phyloP scores from a whole-genome alignment of 2,888 invertebrate species.

The Oasisia sp. region DNA sequence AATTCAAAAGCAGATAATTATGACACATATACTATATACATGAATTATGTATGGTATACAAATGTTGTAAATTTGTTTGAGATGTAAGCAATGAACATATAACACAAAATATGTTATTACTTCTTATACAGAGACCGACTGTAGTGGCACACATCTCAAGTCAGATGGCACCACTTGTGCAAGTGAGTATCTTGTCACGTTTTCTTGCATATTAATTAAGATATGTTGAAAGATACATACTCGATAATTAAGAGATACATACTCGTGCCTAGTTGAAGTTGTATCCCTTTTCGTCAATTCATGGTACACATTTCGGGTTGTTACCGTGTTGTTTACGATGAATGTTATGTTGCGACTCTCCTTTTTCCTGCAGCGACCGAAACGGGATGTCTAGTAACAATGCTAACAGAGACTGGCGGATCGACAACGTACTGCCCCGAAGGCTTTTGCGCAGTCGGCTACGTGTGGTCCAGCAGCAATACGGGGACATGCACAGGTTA shows the following conservation, averaged over 20 bases:
- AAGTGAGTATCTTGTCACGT: not conserved
- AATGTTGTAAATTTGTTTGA: too few relatives aligned
- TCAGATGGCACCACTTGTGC: conserved; percentile 1
- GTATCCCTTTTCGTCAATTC: too few relatives aligned
- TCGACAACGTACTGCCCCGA: conserved; percentile 18
- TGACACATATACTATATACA: too few relatives aligned
- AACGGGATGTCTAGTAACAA: conserved; percentile 22
- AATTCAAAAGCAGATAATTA: too few relatives aligned
- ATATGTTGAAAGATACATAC: not conserved
- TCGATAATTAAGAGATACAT: not conserved
- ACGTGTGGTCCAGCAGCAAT: conserved; percentile 4
- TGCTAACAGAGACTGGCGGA: not conserved
- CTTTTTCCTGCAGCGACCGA: not conserved
- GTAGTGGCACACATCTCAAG: not conserved
- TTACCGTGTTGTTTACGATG: not conserved
- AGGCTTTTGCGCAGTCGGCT: not conserved
- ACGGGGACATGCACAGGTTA: conserved; percentile 14
- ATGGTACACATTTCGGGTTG: not conserved
- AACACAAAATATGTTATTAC: not conserved
- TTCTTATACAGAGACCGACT: not conserved
- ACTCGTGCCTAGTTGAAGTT: too few relatives aligned
- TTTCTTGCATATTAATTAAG: not conserved
- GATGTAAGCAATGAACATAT: not conserved
- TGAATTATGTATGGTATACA: too few relatives aligned
- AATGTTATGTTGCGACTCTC: not conserved